Conservation (phyloP, 23 tunicate species). For the Ciona savignyi region DNA sequence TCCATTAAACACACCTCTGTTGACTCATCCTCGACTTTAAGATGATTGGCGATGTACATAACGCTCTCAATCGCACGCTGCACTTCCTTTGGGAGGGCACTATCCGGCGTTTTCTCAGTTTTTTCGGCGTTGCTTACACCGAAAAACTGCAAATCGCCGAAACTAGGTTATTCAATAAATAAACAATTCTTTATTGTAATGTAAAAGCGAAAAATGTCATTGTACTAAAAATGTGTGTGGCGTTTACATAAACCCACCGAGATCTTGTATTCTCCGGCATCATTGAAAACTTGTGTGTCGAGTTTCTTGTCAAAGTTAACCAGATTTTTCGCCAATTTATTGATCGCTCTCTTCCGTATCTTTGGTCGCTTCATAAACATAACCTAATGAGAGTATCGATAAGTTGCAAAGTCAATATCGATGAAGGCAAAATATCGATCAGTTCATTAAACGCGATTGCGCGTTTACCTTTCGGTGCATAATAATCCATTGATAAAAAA, state of each 20-base stretch:
- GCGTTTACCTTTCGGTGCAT: too few species aligned
- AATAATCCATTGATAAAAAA: too few species aligned
- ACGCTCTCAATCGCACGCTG: conserved; percentile 38
- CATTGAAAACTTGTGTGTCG: background rate
- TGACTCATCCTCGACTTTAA: conserved; percentile 55
- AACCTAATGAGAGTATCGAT: conserved; percentile 8
- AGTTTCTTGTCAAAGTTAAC: background rate
- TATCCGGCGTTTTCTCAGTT: background rate
- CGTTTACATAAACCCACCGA: background rate
- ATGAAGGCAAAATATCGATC: too few species aligned
- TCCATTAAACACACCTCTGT: too few species aligned
- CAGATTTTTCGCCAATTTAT: conserved; percentile 17
- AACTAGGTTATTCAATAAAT: too few species aligned
- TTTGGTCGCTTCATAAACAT: conserved; percentile 59
- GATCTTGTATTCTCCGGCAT: background rate
- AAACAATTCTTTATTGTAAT: background rate
- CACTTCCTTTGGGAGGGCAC: conserved; percentile 16
- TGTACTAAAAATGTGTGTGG: background rate
- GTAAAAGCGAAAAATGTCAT: background rate
- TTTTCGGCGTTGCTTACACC: too few species aligned
- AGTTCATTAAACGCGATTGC: too few species aligned
- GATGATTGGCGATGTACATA: conserved; percentile 54
- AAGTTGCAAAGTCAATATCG: too few species aligned
- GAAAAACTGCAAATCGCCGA: background rate
- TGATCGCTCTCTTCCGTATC: conserved; percentile 11